Percentiles rank a stretch among this genome's conserved stretches.
Conservation (phyloP, 1,140 invertebrate species). For the Ceratoteleas bidentatus region DNA sequence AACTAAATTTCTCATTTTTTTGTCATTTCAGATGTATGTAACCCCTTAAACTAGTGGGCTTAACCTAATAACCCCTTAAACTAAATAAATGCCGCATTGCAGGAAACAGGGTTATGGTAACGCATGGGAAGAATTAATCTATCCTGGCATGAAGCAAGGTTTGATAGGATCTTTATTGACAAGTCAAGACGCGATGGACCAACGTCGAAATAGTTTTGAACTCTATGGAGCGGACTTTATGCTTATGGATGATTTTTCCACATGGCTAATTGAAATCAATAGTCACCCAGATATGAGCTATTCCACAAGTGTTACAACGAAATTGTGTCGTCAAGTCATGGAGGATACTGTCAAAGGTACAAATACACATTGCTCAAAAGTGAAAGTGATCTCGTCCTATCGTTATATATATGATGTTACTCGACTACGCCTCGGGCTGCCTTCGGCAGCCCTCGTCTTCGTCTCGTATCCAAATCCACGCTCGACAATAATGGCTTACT, state of each 20-base stretch:
- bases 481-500: too few species aligned
- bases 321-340: constrained; percentile 92
- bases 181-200: constrained; percentile 92
- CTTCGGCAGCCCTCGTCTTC: too few species aligned
- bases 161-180: constrained; percentile 93
- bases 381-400: too few species aligned
- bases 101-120: constrained; percentile 85
- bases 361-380: neutral
- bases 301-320: constrained; percentile 92
- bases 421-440: too few species aligned
- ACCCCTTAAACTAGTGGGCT: neutral
- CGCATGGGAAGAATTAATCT: constrained; percentile 90
- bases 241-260: constrained; percentile 92
- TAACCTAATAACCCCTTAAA: neutral
- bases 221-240: constrained; percentile 97
- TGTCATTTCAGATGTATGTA: neutral
- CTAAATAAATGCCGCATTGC: constrained; percentile 1
- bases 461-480: too few species aligned
- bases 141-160: constrained; percentile 94
- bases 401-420: too few species aligned
- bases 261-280: constrained; percentile 97
- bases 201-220: constrained; percentile 94
- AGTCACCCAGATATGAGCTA: constrained; percentile 94
- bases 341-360: constrained; percentile 96
- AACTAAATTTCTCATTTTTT: too few species aligned